Conservation (phyloP, 2,888 invertebrate genomes). For the Smittia aterrima region DNA sequence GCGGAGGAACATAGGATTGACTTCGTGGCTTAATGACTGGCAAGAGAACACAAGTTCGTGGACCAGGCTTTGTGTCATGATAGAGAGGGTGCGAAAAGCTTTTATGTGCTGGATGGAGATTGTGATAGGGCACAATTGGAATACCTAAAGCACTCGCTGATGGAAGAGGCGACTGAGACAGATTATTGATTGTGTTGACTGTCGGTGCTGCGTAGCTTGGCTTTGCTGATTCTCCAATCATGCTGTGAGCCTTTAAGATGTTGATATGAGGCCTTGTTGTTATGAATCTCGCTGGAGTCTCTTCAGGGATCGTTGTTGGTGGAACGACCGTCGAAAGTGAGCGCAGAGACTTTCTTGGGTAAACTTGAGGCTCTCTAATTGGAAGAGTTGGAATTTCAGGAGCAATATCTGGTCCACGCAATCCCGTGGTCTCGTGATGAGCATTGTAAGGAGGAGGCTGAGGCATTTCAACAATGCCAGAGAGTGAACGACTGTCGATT, state of each 20-base stretch:
- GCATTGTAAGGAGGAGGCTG: conserved; percentile 72
- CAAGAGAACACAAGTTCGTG: conserved; percentile 58
- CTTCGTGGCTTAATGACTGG: conserved; percentile 64
- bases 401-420: conserved; percentile 50
- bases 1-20: conserved; percentile 66
- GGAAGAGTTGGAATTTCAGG: conserved; percentile 48
- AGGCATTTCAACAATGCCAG: conserved; percentile 54
- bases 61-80: conserved; percentile 56
- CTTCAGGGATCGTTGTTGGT: conserved; percentile 59
- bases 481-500: conserved; percentile 62
- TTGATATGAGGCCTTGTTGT: conserved; percentile 74
- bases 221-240: conserved; percentile 63
- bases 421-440: conserved; percentile 60
- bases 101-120: conserved; percentile 62
- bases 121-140: conserved; percentile 55
- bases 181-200: conserved; percentile 45
- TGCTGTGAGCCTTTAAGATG: conserved; percentile 72
- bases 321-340: conserved; percentile 52
- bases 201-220: conserved; percentile 59
- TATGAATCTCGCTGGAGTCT: conserved; percentile 73
- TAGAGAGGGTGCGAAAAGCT: conserved; percentile 56
- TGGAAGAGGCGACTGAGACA: conserved; percentile 38
- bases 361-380: conserved; percentile 45
- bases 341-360: conserved; percentile 43
- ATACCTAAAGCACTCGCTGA: conserved; percentile 49